A percentile compares a stretch with the other conserved stretches of the same genome.
These are phyloP conservation scores for Scolopax mira DNA, from an alignment of 2,113 vertebrate genomes.

Conservation along the genomic window DNA sequence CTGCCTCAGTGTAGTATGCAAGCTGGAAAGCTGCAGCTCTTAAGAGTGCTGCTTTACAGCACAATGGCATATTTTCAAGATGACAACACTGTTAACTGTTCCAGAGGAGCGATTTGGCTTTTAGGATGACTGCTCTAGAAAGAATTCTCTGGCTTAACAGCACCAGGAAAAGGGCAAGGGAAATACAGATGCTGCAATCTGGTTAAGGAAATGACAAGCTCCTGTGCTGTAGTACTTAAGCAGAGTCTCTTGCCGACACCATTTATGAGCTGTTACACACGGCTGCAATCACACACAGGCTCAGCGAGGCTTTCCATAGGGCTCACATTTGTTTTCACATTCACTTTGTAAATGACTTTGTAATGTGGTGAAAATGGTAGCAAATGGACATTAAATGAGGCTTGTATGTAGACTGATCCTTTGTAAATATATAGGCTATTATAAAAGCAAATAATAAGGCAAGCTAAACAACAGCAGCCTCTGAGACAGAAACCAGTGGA, in stretches of 20 bases:
- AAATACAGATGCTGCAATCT: conserved; percentile 50
- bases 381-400: conserved; percentile 62
- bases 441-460: conserved; percentile 52
- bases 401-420: conserved; percentile 30
- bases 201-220: conserved; percentile 45
- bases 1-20: not conserved
- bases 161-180: conserved; percentile 35
- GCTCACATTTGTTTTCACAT: conserved; percentile 58
- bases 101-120: conserved; percentile 60
- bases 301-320: conserved; percentile 36
- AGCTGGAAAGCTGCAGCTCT: not conserved
- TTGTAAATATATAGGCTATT: conserved; percentile 48
- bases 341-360: conserved; percentile 52
- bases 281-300: conserved; percentile 19
- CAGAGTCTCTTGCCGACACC: conserved; percentile 8
- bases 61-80: conserved; percentile 61
- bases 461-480: conserved; percentile 16
- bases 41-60: not conserved
- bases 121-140: conserved; percentile 64
- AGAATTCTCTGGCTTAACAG: conserved; percentile 48
- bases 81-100: conserved; percentile 48
- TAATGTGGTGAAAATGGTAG: conserved; percentile 67
- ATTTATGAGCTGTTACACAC: conserved; percentile 57
- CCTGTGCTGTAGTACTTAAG: conserved; percentile 25
- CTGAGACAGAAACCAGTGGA: not conserved